These are phyloP conservation scores for Peromyscus aztecus DNA, from an alignment of 2,797 vertebrate genomes.

Conservation along the genomic window DNA sequence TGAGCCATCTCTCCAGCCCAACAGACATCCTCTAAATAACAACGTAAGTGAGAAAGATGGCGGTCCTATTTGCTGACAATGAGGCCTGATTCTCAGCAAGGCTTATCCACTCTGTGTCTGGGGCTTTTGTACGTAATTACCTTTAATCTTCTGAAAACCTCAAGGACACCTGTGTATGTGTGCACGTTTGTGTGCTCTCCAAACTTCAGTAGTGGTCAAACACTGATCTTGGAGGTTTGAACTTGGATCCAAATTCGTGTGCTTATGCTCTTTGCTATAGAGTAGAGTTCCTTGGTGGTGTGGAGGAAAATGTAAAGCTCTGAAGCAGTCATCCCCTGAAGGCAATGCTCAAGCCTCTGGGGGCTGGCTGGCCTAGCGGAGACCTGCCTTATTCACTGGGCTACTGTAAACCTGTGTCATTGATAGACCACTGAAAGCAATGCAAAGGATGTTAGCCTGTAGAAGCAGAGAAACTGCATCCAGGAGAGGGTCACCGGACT, in stretches of 20 bases:
- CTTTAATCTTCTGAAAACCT: conserved; percentile 2
- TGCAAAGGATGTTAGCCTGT: not conserved
- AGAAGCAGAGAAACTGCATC: conserved; percentile 3
- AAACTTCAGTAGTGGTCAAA: not conserved
- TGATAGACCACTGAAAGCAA: not conserved
- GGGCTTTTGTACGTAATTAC: not conserved
- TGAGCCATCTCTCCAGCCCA: not conserved
- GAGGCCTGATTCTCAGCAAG: not conserved
- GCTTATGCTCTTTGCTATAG: not conserved
- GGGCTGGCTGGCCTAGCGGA: not conserved
- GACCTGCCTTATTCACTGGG: not conserved
- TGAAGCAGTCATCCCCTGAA: not conserved
- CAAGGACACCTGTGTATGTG: no score
- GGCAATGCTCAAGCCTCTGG: not conserved
- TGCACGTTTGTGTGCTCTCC: not conserved
- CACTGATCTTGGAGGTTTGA: not conserved
- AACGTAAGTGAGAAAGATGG: not conserved
- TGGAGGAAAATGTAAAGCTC: not conserved
- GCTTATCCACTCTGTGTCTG: not conserved
- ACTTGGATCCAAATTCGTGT: not conserved
- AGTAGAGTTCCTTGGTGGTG: not conserved
- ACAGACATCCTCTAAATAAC: not conserved
- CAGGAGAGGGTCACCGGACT: not conserved
- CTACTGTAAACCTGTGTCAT: not conserved
- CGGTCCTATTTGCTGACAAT: not conserved